A percentile compares a stretch with the other conserved stretches of the same genome.
Evolutionary conservation across 1,140 invertebrate species (phyloP).

Genomic region (Drosophila yakuba): DNA sequence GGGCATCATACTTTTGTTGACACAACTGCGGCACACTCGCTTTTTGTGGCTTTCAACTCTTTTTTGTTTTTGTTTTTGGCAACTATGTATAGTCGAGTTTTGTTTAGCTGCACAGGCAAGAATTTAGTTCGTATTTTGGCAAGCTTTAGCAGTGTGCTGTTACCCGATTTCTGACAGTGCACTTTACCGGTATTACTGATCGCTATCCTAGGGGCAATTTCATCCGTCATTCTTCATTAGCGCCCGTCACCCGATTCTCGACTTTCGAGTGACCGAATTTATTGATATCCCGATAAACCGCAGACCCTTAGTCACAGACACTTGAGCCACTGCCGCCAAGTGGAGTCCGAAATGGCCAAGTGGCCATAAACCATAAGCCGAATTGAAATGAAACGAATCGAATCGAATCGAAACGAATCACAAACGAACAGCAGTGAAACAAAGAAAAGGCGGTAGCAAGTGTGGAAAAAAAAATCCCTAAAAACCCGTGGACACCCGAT

Average conservation of each 20-base stretch:
- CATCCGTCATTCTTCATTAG: conserved; percentile 45
- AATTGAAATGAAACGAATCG: neutral
- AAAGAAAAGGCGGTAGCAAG: conserved; percentile 5
- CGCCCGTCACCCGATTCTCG: conserved; percentile 24
- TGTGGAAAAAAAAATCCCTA: conserved; percentile 13
- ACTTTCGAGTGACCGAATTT: conserved; percentile 30
- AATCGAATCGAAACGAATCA: too few species aligned
- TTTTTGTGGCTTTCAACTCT: conserved; percentile 1
- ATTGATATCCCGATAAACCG: conserved; percentile 13
- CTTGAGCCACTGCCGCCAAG: neutral
- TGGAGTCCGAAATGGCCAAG: neutral
- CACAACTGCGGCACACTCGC: conserved; percentile 46
- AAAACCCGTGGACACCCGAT: conserved; percentile 1
- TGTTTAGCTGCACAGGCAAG: too few species aligned
- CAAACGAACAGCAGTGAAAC: neutral
- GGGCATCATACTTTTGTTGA: conserved; percentile 50
- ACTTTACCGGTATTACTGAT: neutral
- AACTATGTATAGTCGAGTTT: neutral
- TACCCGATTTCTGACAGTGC: too few species aligned
- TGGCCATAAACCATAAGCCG: neutral
- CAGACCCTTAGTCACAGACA: conserved; percentile 37
- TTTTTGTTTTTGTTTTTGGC: conserved; percentile 3
- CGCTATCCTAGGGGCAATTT: conserved; percentile 16
- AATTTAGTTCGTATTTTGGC: too few species aligned
- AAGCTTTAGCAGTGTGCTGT: too few species aligned